A percentile compares a stretch with the other conserved stretches of the same genome.
Conservation (phyloP, 2,797 vertebrate species). For the Xenopus petersii region DNA sequence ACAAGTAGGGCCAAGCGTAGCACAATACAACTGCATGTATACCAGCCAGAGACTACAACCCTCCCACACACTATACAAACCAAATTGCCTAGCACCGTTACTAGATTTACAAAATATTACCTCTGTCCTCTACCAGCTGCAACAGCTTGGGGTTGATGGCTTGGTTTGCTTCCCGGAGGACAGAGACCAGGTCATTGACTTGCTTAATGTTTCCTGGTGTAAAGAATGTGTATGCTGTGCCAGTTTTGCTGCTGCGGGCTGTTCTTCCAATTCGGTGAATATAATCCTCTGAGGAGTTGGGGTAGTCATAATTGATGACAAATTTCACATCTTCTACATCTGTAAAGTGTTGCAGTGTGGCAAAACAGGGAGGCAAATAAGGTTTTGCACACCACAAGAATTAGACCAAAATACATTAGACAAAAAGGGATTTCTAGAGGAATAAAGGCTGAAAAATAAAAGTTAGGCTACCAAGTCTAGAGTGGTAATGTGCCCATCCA, state of each 20-base stretch:
- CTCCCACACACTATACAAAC: too few relatives aligned
- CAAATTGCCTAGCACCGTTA: too few relatives aligned
- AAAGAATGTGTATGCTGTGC: conserved; percentile 98
- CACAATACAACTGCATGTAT: too few relatives aligned
- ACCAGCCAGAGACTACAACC: too few relatives aligned
- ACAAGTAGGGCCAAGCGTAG: too few relatives aligned
- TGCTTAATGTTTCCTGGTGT: conserved; percentile 98
- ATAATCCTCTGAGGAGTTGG: conserved; percentile 99
- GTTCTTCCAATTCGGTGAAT: conserved; percentile 98
- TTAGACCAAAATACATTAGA: conserved; percentile 96
- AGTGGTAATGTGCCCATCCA: conserved; percentile 63
- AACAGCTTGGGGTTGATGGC: conserved; percentile 97
- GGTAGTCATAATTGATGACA: conserved; percentile 99
- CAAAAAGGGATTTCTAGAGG: conserved; percentile 64
- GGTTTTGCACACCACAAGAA: conserved; percentile 99
- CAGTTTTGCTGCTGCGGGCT: conserved; percentile 97
- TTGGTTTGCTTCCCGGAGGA: conserved; percentile 96
- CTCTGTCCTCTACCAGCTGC: conserved; percentile 93
- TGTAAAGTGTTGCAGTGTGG: conserved; percentile 99
- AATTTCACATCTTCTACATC: conserved; percentile 99
- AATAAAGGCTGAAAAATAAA: conserved; percentile 74
- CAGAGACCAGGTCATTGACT: conserved; percentile 94
- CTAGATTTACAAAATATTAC: conserved; percentile 47
- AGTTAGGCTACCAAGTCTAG: conserved; percentile 10
- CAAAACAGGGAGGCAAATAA: conserved; percentile 84